Conservation (phyloP, 2,113 vertebrate species). For the Polypterus senegalus region DNA sequence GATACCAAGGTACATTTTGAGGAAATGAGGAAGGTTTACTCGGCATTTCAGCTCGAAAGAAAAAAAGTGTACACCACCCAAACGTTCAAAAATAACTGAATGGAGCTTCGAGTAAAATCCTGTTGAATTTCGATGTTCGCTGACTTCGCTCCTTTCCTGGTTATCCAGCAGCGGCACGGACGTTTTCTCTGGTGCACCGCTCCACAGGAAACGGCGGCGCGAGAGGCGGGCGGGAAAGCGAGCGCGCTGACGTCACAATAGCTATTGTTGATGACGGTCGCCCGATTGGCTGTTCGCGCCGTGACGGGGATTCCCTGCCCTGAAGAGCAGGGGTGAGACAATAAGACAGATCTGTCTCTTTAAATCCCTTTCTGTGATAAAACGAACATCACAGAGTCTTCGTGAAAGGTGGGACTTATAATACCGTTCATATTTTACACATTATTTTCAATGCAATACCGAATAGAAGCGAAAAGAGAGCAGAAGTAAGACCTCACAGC, state of each 20-base stretch:
- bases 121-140: neutral
- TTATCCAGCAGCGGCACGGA: neutral
- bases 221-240: conserved; percentile 2
- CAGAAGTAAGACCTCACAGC: too few species aligned
- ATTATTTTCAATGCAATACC: too few species aligned
- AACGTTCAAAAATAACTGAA: neutral
- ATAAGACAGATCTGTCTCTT: conserved; percentile 49
- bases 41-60: too few species aligned
- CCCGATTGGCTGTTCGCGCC: conserved; percentile 32
- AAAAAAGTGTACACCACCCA: neutral
- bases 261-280: conserved; percentile 24
- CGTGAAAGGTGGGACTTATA: conserved; percentile 13
- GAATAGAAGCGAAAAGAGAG: too few species aligned
- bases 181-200: neutral
- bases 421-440: too few species aligned
- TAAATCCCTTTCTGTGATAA: conserved; percentile 45
- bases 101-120: neutral
- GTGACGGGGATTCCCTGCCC: conserved; percentile 41
- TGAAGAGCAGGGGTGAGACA: conserved; percentile 48
- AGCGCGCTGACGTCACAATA: conserved; percentile 23
- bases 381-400: conserved; percentile 36
- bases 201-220: neutral
- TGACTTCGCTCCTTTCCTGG: too few species aligned
- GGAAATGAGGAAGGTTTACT: too few species aligned
- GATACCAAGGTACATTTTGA: too few species aligned